These are phyloP conservation scores for Acleris sparsana DNA, from an alignment of 2,888 invertebrate species.

Conservation along the genomic window DNA sequence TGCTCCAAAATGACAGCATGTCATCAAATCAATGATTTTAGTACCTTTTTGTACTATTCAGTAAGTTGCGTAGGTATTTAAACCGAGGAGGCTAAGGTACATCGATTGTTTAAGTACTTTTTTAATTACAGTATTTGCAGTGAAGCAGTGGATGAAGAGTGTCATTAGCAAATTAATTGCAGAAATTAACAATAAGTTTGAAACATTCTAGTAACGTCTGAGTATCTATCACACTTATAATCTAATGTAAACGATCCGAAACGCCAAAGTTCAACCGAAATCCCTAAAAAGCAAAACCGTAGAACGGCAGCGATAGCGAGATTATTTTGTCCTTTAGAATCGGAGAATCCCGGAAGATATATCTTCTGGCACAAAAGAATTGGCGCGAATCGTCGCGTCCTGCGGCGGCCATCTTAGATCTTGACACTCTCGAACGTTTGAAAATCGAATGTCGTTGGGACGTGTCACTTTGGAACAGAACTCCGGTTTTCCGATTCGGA, in stretches of 20 bases:
- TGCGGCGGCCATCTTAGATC: slow-evolving; percentile 60
- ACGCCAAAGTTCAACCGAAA: slow-evolving; percentile 6
- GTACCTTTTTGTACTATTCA: no score
- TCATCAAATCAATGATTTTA: no score
- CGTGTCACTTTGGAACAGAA: slow-evolving; percentile 53
- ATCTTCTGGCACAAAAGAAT: slow-evolving; percentile 77
- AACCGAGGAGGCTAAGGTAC: no score
- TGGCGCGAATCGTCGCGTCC: slow-evolving; percentile 70
- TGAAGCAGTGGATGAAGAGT: no score
- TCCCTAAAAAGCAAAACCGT: slow-evolving; percentile 36
- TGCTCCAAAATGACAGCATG: no score
- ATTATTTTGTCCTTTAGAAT: slow-evolving; percentile 74
- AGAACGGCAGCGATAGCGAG: slow-evolving; percentile 64
- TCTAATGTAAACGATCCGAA: background rate
- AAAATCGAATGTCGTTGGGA: slow-evolving; percentile 72
- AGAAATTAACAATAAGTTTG: no score
- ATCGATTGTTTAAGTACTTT: no score
- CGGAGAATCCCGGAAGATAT: slow-evolving; percentile 64
- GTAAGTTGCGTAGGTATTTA: no score
- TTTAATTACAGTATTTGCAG: no score
- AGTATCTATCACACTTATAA: no score
- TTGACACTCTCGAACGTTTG: slow-evolving; percentile 72
- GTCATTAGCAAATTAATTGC: no score
- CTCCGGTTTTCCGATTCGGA: slow-evolving; percentile 44
- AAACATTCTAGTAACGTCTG: background rate